Conservation (phyloP, 2,888 invertebrate genomes). For the Melikaiella ostensackeni region DNA sequence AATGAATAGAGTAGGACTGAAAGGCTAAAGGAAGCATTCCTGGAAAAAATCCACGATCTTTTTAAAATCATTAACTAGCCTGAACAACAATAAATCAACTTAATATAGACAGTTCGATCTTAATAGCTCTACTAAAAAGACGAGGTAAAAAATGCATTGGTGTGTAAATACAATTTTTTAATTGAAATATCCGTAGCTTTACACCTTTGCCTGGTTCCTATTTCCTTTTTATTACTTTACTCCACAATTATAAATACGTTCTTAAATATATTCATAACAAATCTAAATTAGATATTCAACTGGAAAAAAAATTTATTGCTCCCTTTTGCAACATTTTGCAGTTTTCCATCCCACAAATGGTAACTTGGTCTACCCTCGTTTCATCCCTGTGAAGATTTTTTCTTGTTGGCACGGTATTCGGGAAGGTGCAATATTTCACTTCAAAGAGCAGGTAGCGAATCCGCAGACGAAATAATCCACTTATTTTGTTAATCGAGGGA, state of each 20-base stretch:
- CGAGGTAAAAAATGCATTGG: background rate
- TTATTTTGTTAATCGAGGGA: background rate
- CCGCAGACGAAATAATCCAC: background rate
- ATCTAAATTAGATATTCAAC: background rate
- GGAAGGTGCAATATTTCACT: background rate
- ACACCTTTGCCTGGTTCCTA: background rate
- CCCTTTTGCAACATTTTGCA: slow-evolving; percentile 26
- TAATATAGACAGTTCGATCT: too few species aligned
- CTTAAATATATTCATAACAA: background rate
- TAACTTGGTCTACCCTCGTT: slow-evolving; percentile 16
- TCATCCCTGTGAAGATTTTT: background rate
- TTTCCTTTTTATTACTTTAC: background rate
- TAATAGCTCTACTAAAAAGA: too few species aligned
- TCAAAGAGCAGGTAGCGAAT: background rate
- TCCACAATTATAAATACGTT: background rate
- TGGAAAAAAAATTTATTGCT: background rate
- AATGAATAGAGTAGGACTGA: too few species aligned
- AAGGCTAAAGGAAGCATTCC: too few species aligned
- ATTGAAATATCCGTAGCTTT: background rate
- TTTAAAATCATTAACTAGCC: too few species aligned
- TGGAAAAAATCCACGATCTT: too few species aligned
- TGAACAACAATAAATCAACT: too few species aligned
- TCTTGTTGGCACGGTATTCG: background rate
- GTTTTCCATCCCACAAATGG: slow-evolving; percentile 26
- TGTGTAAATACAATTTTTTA: background rate